phyloP scores from a whole-genome alignment of 2,113 vertebrate genomes.

The Tetrao urogallus region DNA sequence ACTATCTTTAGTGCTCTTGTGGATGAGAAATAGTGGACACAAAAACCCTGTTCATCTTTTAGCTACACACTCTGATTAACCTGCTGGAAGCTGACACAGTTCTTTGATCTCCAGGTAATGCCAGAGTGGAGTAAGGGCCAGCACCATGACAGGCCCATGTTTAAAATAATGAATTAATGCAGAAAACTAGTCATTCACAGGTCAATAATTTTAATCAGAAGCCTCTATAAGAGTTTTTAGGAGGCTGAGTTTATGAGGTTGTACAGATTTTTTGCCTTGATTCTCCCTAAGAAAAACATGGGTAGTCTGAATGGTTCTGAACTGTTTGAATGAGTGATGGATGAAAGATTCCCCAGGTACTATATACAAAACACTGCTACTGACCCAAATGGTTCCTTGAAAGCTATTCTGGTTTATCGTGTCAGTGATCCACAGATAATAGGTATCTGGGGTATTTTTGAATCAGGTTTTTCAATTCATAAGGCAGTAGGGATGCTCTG shows the following conservation, averaged over 20 bases:
- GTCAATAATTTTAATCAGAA: background rate
- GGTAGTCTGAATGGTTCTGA: background rate
- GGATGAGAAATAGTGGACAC: background rate
- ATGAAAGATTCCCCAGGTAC: conserved; percentile 16
- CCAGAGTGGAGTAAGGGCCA: background rate
- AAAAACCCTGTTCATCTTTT: background rate
- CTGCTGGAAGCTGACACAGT: background rate
- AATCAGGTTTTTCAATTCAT: conserved; percentile 37
- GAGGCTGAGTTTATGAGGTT: background rate
- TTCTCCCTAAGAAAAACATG: background rate
- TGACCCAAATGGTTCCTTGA: conserved; percentile 23
- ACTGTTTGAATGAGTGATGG: background rate
- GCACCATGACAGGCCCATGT: background rate
- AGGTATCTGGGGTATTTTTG: conserved; percentile 20
- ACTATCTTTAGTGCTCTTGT: background rate
- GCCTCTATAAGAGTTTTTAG: background rate
- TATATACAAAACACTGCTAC: background rate
- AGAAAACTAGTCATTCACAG: background rate
- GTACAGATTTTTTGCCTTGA: background rate
- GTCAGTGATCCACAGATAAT: conserved; percentile 44
- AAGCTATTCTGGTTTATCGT: conserved; percentile 50
- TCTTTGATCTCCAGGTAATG: background rate
- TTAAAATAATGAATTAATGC: background rate
- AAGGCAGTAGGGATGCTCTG: background rate
- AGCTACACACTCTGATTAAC: background rate